Percentiles rank a stretch among this genome's conserved stretches.
These are phyloP conservation scores for Procavia capensis DNA, from an alignment of 2,113 vertebrate species.

Conservation along the genomic window DNA sequence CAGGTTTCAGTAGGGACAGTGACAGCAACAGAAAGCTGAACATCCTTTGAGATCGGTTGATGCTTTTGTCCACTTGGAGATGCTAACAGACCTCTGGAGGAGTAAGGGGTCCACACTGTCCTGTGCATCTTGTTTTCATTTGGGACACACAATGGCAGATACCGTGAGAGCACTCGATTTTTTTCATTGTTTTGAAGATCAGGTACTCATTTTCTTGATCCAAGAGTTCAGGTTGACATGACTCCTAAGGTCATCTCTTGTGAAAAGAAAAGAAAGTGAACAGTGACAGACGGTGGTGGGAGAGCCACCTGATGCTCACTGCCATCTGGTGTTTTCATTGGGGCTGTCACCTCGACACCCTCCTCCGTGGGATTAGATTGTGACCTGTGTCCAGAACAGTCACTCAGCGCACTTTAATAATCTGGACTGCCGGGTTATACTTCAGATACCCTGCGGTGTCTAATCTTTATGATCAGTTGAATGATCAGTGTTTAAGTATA, in stretches of 20 bases:
- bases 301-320: conserved; percentile 62
- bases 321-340: conserved; percentile 41
- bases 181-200: conserved; percentile 78
- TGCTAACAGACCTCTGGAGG: conserved; percentile 77
- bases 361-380: conserved; percentile 73
- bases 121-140: conserved; percentile 87
- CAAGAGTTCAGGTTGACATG: conserved; percentile 76
- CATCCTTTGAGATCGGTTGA: conserved; percentile 51
- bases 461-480: conserved; percentile 96
- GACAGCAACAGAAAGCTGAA: no score
- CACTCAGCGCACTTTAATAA: conserved; percentile 98
- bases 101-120: conserved; percentile 79
- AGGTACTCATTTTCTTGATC: conserved; percentile 77
- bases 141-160: conserved; percentile 74
- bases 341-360: conserved; percentile 49
- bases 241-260: conserved; percentile 71
- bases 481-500: conserved; percentile 93
- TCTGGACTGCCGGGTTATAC: conserved; percentile 94
- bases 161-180: conserved; percentile 80
- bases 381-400: conserved; percentile 82
- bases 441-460: conserved; percentile 96
- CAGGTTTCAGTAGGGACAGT: conserved; percentile 62
- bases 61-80: conserved; percentile 68
- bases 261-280: conserved; percentile 71
- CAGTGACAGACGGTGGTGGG: conserved; percentile 66